Evolutionary conservation across 2,888 invertebrate genomes (phyloP), one percentile per base, ranked within the genome.

Genomic region (Apotomis turbidana): DNA sequence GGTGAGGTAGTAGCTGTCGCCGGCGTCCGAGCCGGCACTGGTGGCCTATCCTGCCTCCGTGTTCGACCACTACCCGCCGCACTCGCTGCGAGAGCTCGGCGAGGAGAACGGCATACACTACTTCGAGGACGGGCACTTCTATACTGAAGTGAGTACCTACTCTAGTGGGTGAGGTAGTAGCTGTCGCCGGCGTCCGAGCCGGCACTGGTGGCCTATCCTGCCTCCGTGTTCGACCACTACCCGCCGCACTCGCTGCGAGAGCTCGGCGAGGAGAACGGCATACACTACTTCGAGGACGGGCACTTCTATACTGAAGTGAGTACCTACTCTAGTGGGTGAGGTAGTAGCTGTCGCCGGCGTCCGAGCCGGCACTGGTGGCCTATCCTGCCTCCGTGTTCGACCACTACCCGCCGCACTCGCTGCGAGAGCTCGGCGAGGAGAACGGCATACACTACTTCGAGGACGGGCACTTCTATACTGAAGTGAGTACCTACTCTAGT

Each of bases 61-160:
- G 6, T 41, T 3, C 41, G 41, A 88, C 10, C 83, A 86, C 76
- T 96, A 95, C 87, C 95, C 95, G 74, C 96, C 96, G 71, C 94
- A 94, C 58, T 91, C 95, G 46, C 94, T 96, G 76, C 94, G 95
- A 81, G 95, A 96, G 79, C 94, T 97, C 61, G 96, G 95, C 60
- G 94, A 97, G 76, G 97, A 97, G 85, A 96, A 97, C 81, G 97
- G 97, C 49, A 97, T 98, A 68, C 97, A 98, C 85, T 97, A 97
- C 87, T 97, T 97, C 81, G 97, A 97, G 86, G 98, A 98, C 90
- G 98, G 98, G 70, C 98, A 98, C 89, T 98, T 98, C 88, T 98
- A 97, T 96, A 97, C 98, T 91, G 98, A 98, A 49, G 97, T 91
- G 13, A 41, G 72, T 68, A 36, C 27, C 27, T 27, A 27, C 27